phyloP scores from a whole-genome alignment of 2,888 invertebrate species.

The Melanostoma scalare region DNA sequence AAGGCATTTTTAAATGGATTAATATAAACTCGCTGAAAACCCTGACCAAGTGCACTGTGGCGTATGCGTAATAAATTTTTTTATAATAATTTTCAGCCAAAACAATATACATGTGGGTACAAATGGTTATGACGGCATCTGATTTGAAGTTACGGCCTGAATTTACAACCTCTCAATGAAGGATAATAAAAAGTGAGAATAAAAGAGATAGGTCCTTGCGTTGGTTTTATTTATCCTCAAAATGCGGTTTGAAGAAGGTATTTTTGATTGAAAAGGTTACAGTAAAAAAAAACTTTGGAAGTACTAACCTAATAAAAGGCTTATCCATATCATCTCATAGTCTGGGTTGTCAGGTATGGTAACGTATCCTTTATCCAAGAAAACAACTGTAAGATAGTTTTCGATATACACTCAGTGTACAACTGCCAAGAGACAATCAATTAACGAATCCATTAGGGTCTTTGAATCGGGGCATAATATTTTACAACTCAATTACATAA shows the following conservation, averaged over 20 bases:
- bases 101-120: conserved; percentile 23
- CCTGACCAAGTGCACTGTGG: conserved; percentile 29
- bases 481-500: conserved; percentile 69
- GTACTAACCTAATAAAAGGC: conserved; percentile 65
- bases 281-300: conserved; percentile 24
- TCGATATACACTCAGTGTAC: conserved; percentile 19
- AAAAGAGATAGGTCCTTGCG: not conserved
- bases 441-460: conserved; percentile 61
- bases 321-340: conserved; percentile 68
- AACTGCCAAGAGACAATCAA: conserved; percentile 41
- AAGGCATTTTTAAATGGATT: conserved; percentile 35
- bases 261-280: conserved; percentile 39
- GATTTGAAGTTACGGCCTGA: conserved; percentile 67
- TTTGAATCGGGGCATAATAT: conserved; percentile 18
- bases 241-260: conserved; percentile 33
- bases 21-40: conserved; percentile 27
- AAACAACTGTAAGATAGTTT: not conserved
- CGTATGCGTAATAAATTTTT: conserved; percentile 56
- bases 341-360: conserved; percentile 7
- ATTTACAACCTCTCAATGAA: conserved; percentile 54
- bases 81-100: conserved; percentile 25
- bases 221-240: conserved; percentile 1
- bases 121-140: conserved; percentile 56
- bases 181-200: conserved; percentile 42
- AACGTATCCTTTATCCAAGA: conserved; percentile 30